Evolutionary conservation across 1,140 invertebrate species (phyloP), one percentile per base, ranked within the genome.

Genomic region (Drosophila sp.): DNA sequence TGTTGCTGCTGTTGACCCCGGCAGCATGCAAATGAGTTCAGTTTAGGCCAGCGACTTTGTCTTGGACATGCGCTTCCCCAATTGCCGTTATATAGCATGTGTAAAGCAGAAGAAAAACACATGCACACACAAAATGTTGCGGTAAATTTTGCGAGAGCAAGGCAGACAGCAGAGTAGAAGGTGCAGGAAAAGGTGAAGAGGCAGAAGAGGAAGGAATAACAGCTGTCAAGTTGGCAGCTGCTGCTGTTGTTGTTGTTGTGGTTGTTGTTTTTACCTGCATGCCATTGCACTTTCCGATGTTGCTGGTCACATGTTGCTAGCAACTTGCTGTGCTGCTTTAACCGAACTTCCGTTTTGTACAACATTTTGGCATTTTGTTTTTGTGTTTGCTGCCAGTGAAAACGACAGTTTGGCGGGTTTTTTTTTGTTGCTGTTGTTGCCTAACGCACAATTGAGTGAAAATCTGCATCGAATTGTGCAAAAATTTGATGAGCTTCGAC

Each of bases 381-480:
- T 67, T 65, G 21, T 45, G 14, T 46, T 32, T 50, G 21, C 21
- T 46, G 72, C 36, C 58, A 69, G 81, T 89, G 83, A 89, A 89
- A 89, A 79, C 80, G 70, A 80, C 72, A 67, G 76, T 80, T 80
- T 84, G 54, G 77, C 63, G 71, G 62, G 59, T 78, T 79, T 82
- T 82, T 53, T 43, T 63, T 32, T 66, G 45, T 48, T 71, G 59
- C 40, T 62, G 14, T 13, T 36, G 62, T 67, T 58, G 58, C 56
- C 40, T 45, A 53, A 62, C 40, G 65, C 71, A 87, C 83, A 76
- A 79, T 82, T 89, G 67, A 89, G 82, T 82, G 83, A 87, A 87
- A 87, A 87, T 89, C 79, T 82, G 82, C 82, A 78, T 70, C 72
- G 66, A 82, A 87, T 78, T 73, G 78, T 45, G 38, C 62, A 72